These are phyloP conservation scores for Dexiosoma caninum DNA, from an alignment of 2,888 invertebrate species.

Conservation along the genomic window DNA sequence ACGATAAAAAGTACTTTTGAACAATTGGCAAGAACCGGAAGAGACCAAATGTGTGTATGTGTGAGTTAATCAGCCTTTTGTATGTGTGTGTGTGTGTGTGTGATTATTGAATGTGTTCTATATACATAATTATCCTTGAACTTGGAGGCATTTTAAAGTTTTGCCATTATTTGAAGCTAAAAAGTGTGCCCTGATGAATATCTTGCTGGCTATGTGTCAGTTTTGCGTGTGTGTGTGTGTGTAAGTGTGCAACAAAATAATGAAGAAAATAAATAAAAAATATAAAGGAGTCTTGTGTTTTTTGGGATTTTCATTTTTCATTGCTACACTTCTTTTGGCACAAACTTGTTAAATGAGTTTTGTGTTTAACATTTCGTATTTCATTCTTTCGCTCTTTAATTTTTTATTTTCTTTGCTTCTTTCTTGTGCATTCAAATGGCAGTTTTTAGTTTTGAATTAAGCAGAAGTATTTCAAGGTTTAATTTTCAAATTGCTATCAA, in stretches of 20 bases:
- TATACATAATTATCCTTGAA: slow-evolving; percentile 58
- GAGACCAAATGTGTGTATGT: background rate
- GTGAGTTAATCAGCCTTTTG: background rate
- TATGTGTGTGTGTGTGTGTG: background rate
- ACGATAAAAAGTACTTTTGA: no score
- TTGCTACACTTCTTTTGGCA: background rate
- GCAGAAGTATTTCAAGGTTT: slow-evolving; percentile 11
- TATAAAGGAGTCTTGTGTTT: slow-evolving; percentile 13
- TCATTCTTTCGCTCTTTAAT: background rate
- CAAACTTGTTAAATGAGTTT: background rate
- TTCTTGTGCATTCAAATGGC: background rate
- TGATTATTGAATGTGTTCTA: background rate
- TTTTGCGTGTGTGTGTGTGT: background rate
- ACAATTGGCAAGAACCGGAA: background rate
- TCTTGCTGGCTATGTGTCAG: no score
- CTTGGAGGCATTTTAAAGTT: slow-evolving; percentile 58
- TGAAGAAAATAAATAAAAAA: slow-evolving; percentile 2
- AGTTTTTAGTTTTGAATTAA: slow-evolving; percentile 4
- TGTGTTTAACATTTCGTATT: slow-evolving; percentile 5
- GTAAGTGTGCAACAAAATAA: background rate
- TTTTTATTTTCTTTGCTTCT: background rate
- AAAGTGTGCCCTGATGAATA: no score
- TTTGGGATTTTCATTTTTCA: slow-evolving; percentile 1
- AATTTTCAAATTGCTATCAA: background rate
- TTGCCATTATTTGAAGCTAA: slow-evolving; percentile 22